Evolutionary conservation across 2,113 vertebrate species (phyloP).

Genomic region (Oreocharis arfaki): DNA sequence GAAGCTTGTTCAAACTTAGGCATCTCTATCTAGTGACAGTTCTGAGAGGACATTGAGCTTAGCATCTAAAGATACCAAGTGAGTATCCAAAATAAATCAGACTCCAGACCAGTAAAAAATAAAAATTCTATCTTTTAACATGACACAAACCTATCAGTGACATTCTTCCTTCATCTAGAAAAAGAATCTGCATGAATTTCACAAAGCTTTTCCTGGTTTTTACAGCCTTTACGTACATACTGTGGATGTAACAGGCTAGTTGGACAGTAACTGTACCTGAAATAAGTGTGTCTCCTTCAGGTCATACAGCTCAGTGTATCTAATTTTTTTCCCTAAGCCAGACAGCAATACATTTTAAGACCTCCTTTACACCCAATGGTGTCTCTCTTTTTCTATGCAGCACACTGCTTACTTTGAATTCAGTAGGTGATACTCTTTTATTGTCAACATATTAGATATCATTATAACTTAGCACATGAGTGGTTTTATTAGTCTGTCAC

Average conservation of each 20-base stretch:
- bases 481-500: constrained; percentile 61
- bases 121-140: not conserved
- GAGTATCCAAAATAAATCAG: not conserved
- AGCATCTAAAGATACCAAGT: not conserved
- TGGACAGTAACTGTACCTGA: not conserved
- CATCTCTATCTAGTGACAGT: not conserved
- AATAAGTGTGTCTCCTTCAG: not conserved
- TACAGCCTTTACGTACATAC: not conserved
- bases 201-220: not conserved
- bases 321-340: not conserved
- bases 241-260: not conserved
- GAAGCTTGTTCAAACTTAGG: not conserved
- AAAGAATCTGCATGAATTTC: not conserved
- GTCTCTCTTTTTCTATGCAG: not conserved
- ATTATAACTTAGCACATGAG: constrained; percentile 51
- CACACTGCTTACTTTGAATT: not conserved
- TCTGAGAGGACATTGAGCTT: not conserved
- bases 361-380: not conserved
- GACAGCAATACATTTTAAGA: not conserved
- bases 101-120: not conserved
- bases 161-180: not conserved
- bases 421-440: constrained; percentile 33
- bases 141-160: not conserved
- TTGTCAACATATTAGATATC: constrained; percentile 39
- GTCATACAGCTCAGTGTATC: not conserved